Conservation (phyloP, 1,140 invertebrate genomes). For the Rhopalosiphum maidis region DNA sequence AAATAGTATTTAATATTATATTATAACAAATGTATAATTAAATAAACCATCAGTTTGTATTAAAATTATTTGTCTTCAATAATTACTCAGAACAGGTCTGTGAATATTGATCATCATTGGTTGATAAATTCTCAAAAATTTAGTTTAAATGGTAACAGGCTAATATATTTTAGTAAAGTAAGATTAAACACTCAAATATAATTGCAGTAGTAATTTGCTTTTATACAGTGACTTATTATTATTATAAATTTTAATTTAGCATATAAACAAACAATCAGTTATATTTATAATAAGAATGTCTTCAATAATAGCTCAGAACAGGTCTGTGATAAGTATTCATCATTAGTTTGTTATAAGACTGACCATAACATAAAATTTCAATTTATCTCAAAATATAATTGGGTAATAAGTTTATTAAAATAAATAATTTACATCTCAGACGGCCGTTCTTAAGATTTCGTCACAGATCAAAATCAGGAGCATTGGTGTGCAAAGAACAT, state of each 20-base stretch:
- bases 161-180: no score
- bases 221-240: no score
- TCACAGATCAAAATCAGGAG: constrained; percentile 61
- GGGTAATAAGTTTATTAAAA: neutral
- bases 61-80: neutral
- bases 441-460: constrained; percentile 33
- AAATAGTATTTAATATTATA: neutral
- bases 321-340: constrained; percentile 52
- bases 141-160: no score
- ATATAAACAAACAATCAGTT: constrained; percentile 39
- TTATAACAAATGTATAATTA: neutral
- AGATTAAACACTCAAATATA: no score
- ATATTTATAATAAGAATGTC: neutral
- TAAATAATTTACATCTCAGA: neutral
- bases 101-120: constrained; percentile 42
- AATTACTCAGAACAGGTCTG: constrained; percentile 47
- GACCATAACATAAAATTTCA: neutral
- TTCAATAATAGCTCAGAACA: constrained; percentile 39
- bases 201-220: no score
- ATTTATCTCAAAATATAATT: no score
- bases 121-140: neutral
- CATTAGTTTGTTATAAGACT: constrained; percentile 10
- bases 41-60: neutral
- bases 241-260: neutral
- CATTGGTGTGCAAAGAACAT: constrained; percentile 59